These are phyloP conservation scores for Dendrolimus pini DNA, from an alignment of 2,888 invertebrate species.

Conservation along the genomic window DNA sequence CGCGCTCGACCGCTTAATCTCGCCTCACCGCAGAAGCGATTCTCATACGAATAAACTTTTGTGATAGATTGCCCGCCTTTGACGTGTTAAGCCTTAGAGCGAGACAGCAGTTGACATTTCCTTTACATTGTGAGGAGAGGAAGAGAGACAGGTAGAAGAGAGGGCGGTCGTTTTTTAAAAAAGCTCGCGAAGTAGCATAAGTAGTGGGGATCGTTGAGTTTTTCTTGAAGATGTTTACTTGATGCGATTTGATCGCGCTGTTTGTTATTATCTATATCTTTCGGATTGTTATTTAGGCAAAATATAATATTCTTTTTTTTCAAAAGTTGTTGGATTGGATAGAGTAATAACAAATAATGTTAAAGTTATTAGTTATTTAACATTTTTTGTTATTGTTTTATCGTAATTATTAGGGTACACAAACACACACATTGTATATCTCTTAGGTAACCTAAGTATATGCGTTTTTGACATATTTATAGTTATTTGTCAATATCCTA, in stretches of 20 bases:
- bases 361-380: too few relatives aligned
- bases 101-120: slow-evolving; percentile 33
- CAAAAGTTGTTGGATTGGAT: too few relatives aligned
- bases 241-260: slow-evolving; percentile 68
- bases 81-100: slow-evolving; percentile 62
- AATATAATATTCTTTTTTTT: not conserved
- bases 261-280: slow-evolving; percentile 15
- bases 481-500: too few relatives aligned
- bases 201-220: slow-evolving; percentile 74
- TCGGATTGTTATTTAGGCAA: not conserved
- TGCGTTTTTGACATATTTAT: too few relatives aligned
- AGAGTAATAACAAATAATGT: too few relatives aligned
- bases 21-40: slow-evolving; percentile 70
- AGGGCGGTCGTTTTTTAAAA: slow-evolving; percentile 65
- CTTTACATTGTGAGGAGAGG: slow-evolving; percentile 9
- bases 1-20: slow-evolving; percentile 43
- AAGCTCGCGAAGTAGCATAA: slow-evolving; percentile 67
- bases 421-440: too few relatives aligned
- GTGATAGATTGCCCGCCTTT: slow-evolving; percentile 70
- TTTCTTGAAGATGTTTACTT: slow-evolving; percentile 76
- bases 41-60: slow-evolving; percentile 73
- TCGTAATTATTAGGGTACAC: too few relatives aligned
- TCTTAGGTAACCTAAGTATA: too few relatives aligned
- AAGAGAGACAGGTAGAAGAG: slow-evolving; percentile 39
- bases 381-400: too few relatives aligned